phyloP scores from a whole-genome alignment of 2,113 vertebrate species.

The Willisornis vidua region DNA sequence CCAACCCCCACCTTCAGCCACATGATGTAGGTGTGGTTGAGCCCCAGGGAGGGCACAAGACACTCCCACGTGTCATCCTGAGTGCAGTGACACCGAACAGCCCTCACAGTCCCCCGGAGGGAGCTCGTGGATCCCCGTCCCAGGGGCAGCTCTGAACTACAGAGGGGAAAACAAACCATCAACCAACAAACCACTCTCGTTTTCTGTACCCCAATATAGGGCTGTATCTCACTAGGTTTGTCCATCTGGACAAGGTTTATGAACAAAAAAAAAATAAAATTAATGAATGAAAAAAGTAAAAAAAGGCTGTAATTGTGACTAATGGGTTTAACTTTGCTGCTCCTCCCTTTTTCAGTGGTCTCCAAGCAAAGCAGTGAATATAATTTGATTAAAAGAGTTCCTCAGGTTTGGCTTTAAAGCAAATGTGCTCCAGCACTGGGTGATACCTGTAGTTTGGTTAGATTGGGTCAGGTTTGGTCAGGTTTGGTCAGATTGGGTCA shows the following conservation, averaged over 20 bases:
- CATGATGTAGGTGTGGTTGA: conserved; percentile 65
- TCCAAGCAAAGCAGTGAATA: neutral
- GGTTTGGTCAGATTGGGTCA: neutral
- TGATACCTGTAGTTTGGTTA: neutral
- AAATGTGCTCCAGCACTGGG: neutral
- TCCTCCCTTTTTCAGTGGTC: neutral
- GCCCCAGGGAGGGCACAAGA: conserved; percentile 41
- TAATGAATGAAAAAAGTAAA: neutral
- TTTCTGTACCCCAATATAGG: too few species aligned
- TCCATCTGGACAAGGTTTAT: neutral
- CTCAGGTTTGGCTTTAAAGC: neutral
- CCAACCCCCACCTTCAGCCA: conserved; percentile 62
- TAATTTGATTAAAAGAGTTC: neutral
- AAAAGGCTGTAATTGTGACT: neutral
- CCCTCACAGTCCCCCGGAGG: neutral
- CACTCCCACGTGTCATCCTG: conserved; percentile 68
- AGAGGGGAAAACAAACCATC: neutral
- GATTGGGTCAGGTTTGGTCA: too few species aligned
- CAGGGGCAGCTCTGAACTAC: conserved; percentile 25
- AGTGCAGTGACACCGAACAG: conserved; percentile 49
- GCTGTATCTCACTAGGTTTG: neutral
- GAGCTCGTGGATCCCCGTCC: conserved; percentile 14
- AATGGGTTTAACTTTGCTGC: neutral
- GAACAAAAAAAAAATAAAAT: neutral
- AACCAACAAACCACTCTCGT: too few species aligned